Evolutionary conservation across 2,888 invertebrate species (phyloP), one percentile per base, ranked within the genome.

Genomic region (Drosophila sordidula): DNA sequence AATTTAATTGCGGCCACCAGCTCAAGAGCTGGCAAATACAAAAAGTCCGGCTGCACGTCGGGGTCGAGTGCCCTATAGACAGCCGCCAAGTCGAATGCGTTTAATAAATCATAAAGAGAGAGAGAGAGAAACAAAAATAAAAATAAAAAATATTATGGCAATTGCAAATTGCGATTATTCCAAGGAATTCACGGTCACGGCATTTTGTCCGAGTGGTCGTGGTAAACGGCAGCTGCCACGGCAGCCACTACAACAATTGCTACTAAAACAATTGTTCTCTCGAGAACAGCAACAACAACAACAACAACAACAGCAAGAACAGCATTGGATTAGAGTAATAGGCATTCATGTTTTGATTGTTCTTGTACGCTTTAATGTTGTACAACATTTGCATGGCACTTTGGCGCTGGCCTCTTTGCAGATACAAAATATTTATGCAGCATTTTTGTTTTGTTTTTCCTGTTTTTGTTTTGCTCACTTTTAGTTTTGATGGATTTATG

Each of bases 401-500:
- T 83, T 81, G 83, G 78, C 45, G 66, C 54, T 78, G 72, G 78
- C 72, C 84, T 57, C 63, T 54, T 63, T 69, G 51, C 52, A 47
- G 51, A 29, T 32, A 67, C 46, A 52, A 59, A 50, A 57, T 74
- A 66, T 69, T 61, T 51, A 58, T 49, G 58, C 34, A 22, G 54
- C 9, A 47, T 56, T 39, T 51, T 38, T 14, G 6, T 18, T 41
- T 52, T 16, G 50, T 50, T 49, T 49, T 47, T 54, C 42, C 58
- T 50, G 46, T 55, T 49, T 34, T 36, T 12, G 44, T 55, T 70
- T 44, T 39, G 3, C 34, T 49, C 34, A 42, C 32, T 54, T 63
- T 42, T 47, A 39, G 50, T 56, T 58, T 62, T 90, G 89, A 89
- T 86, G 88, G 88, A 90, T 89, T 90, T 90, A 90, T 90, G 90